Evolutionary conservation across 2,113 vertebrate genomes (phyloP).

Genomic region (Catagonus wagneri): DNA sequence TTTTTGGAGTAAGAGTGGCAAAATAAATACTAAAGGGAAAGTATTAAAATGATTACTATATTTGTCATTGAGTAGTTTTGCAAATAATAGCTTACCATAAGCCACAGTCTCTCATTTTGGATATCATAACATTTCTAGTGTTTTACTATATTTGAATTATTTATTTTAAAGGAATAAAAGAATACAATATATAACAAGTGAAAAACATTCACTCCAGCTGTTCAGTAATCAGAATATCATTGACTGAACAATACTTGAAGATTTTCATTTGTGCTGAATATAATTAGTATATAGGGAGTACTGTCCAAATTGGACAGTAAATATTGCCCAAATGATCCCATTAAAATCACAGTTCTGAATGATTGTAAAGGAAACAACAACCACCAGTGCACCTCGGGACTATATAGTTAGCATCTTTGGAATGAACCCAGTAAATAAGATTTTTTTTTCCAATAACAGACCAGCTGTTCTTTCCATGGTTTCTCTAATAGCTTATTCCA

Average conservation of each 20-base stretch:
- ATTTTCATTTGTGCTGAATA: conserved; percentile 70
- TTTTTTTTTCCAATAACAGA: background rate
- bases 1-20: background rate
- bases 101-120: background rate
- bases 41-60: background rate
- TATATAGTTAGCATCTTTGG: conserved; percentile 36
- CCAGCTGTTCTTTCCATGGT: conserved; percentile 27
- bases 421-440: conserved; percentile 28
- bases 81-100: background rate
- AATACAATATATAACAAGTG: conserved; percentile 17
- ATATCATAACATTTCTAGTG: background rate
- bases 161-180: conserved; percentile 45
- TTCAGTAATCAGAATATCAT: conserved; percentile 73
- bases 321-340: conserved; percentile 12
- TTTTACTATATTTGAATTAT: conserved; percentile 38
- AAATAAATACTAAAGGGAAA: background rate
- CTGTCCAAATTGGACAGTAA: conserved; percentile 63
- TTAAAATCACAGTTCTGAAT: conserved; percentile 39
- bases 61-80: background rate
- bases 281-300: conserved; percentile 30
- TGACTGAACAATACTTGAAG: conserved; percentile 65
- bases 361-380: conserved; percentile 22
- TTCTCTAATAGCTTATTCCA: background rate
- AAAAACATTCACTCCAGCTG: conserved; percentile 72
- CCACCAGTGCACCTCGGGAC: background rate